Percentiles rank a stretch among this genome's conserved stretches.
phyloP scores from a whole-genome alignment of 2,888 invertebrate species.

The Nomada flava region DNA sequence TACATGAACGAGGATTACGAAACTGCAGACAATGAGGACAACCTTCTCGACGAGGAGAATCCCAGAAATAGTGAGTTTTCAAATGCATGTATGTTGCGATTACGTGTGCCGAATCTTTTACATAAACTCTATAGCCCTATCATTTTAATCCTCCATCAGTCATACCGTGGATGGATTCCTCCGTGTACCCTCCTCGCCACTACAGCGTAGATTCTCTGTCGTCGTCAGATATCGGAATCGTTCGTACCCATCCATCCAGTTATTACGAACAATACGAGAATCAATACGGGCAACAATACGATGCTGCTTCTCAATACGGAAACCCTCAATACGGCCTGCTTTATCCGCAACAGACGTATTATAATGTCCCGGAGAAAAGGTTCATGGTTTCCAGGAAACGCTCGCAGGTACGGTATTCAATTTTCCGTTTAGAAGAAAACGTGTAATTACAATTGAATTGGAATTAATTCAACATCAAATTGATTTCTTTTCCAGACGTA shows the following conservation, averaged over 20 bases:
- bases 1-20: constrained; percentile 80
- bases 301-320: constrained; percentile 74
- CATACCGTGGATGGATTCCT: constrained; percentile 77
- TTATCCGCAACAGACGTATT: constrained; percentile 75
- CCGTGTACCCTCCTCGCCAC: constrained; percentile 74
- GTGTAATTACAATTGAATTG: no score
- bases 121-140: not conserved
- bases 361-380: constrained; percentile 79
- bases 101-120: no score
- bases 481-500: constrained; percentile 70
- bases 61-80: constrained; percentile 71
- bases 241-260: constrained; percentile 73
- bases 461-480: not conserved
- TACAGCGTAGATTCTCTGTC: constrained; percentile 69
- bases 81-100: no score
- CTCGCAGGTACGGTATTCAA: constrained; percentile 73
- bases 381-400: constrained; percentile 81
- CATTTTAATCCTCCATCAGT: constrained; percentile 58
- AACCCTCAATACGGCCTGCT: constrained; percentile 68
- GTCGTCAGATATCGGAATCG: constrained; percentile 74
- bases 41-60: constrained; percentile 79
- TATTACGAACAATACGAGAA: constrained; percentile 78
- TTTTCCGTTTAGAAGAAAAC: no score
- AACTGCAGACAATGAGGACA: constrained; percentile 76
- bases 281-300: constrained; percentile 74